Base-by-base conservation (phyloP, 2,888 invertebrate genomes). In the Scelioninae gen. 2 region DNA sequence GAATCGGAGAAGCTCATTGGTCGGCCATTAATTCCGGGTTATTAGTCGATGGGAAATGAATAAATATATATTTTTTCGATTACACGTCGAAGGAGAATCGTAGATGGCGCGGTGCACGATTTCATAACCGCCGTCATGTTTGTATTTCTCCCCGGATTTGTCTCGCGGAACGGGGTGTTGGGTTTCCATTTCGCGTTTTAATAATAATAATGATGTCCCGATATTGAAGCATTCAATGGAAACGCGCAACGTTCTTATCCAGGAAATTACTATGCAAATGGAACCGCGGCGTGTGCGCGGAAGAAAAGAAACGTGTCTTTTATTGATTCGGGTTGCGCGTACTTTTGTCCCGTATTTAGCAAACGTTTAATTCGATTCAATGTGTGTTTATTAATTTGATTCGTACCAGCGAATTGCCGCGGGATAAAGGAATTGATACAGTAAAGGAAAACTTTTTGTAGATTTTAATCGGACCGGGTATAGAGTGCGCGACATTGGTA, bases 211-310 rank as follows among this genome's bases (percentile, higher is more conserved):
- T 70, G 55, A 65, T 61, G 58, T 57, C 33, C 43, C 58, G 35
- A 76, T 74, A 75, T 72, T 63, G 67, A 77, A 76, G 73, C 73
- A 65, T 63, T 68, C 65, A 61, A 31, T 35, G 43, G 37, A 50
- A 35, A 52, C 60, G 35, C 10, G 19, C n/a, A n/a, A 52, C 45
- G 25, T 35, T 63, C 68, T 57, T 69, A 73, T 69, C 43, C 33
- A 19, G 53, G 45, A 18, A 67, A 75, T 74, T 74, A 75, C 65
- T 63, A 73, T 76, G 68, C 50, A 72, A 75, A 76, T 68, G 37
- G 15, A 35, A 22, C 15, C 10, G 18, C 37, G 4, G 25, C 11
- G 64, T 39, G 28, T 18, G 15, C 11, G 37, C 33, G 50, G 3
- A 43, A 52, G 48, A 41, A 61, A 39, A 50, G 16, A 28, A 57